A percentile compares a stretch with the other conserved stretches of the same genome.
These are phyloP conservation scores for Scomberomorus guttatus DNA, from an alignment of 2,797 vertebrate genomes.

Conservation along the genomic window DNA sequence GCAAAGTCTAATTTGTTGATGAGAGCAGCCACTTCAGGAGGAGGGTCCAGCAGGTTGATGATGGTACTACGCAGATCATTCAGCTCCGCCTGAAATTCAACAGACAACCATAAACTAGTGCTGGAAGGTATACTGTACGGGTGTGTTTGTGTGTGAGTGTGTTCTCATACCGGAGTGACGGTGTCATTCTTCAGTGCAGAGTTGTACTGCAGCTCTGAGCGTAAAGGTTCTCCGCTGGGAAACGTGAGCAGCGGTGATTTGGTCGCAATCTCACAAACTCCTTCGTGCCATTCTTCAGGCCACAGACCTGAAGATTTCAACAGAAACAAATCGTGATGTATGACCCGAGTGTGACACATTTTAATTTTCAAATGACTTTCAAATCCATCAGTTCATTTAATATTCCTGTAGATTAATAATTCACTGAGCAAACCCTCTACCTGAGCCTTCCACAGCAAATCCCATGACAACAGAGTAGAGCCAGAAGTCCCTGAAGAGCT, in stretches of 20 bases:
- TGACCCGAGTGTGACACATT: background rate
- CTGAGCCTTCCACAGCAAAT: slow-evolving; percentile 97
- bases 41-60: slow-evolving; percentile 94
- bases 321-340: background rate
- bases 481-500: slow-evolving; percentile 98
- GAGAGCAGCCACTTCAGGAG: slow-evolving; percentile 92
- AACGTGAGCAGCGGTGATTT: slow-evolving; percentile 96
- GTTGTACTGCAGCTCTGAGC: slow-evolving; percentile 98
- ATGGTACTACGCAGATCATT: slow-evolving; percentile 95
- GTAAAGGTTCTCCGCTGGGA: slow-evolving; percentile 94
- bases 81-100: slow-evolving; percentile 89
- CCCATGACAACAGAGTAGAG: slow-evolving; percentile 98
- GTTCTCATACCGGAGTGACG: slow-evolving; percentile 88
- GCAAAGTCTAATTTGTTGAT: slow-evolving; percentile 98
- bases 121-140: background rate
- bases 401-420: background rate
- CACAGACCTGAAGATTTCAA: slow-evolving; percentile 89
- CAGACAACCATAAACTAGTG: background rate
- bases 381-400: no score
- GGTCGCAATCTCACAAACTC: slow-evolving; percentile 96
- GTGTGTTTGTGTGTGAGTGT: background rate
- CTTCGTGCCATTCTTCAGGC: slow-evolving; percentile 98
- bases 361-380: background rate
- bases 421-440: slow-evolving; percentile 71
- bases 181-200: slow-evolving; percentile 98